Evolutionary conservation across 2,888 invertebrate species (phyloP).

Genomic region (Chelonus formosanus): DNA sequence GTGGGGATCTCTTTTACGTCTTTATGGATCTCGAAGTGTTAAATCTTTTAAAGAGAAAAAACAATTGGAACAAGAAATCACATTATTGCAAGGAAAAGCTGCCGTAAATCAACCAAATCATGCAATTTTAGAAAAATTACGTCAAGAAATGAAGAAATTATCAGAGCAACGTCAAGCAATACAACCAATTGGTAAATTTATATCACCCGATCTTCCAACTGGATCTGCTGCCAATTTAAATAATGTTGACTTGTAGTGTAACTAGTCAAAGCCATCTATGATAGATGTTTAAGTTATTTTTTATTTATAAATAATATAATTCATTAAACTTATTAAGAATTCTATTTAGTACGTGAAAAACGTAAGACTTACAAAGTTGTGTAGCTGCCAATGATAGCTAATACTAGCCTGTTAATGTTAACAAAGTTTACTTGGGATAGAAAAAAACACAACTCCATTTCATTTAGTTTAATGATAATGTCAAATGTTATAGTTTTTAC

Average conservation of each 20-base stretch:
- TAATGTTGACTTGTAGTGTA: slow-evolving; percentile 75
- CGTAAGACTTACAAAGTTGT: too few species aligned
- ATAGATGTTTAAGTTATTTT: too few species aligned
- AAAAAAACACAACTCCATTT: too few species aligned
- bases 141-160: slow-evolving; percentile 82
- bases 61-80: slow-evolving; percentile 91
- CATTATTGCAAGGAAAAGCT: slow-evolving; percentile 87
- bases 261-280: background rate
- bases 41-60: slow-evolving; percentile 93
- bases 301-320: too few species aligned
- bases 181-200: slow-evolving; percentile 70
- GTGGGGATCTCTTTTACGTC: slow-evolving; percentile 92
- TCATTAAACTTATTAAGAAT: too few species aligned
- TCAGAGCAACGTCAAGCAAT: slow-evolving; percentile 70
- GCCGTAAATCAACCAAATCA: slow-evolving; percentile 90
- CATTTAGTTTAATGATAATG: too few species aligned
- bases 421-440: too few species aligned
- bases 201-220: slow-evolving; percentile 73
- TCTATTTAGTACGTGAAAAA: too few species aligned
- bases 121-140: slow-evolving; percentile 86
- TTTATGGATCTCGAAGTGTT: slow-evolving; percentile 92
- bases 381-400: too few species aligned
- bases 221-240: slow-evolving; percentile 81
- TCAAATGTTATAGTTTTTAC: too few species aligned
- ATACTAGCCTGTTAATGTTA: too few species aligned